Conservation (phyloP, 2,797 vertebrate genomes). For the Heterohyrax brucei region DNA sequence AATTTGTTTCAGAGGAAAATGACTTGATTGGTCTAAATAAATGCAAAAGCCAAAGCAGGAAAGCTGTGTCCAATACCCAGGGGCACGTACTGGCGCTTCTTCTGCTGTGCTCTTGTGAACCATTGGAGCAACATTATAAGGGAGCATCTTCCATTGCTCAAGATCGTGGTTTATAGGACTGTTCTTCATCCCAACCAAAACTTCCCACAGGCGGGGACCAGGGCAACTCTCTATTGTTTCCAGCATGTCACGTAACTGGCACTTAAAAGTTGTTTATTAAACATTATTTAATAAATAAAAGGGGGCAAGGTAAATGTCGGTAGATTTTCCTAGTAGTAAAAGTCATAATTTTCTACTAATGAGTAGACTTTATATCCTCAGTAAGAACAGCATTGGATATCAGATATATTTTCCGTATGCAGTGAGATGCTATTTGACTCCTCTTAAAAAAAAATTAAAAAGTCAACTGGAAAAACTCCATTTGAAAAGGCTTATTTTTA, state of each 20-base stretch:
- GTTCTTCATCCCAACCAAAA: neutral
- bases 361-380: neutral
- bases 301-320: conserved; percentile 1
- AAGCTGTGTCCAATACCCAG: neutral
- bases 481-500: conserved; percentile 49
- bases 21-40: neutral
- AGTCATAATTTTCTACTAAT: neutral
- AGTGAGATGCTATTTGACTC: neutral
- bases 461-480: conserved; percentile 7
- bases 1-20: neutral
- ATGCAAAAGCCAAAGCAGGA: neutral
- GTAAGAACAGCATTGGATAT: neutral
- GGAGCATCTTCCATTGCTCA: neutral
- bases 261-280: neutral
- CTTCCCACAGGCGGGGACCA: neutral
- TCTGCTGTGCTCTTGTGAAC: neutral
- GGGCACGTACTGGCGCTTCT: neutral
- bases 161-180: neutral
- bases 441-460: neutral
- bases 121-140: neutral
- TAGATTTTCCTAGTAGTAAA: neutral
- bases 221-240: neutral
- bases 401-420: neutral
- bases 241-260: neutral
- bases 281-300: neutral